These are phyloP conservation scores for Erebia ligea DNA, from an alignment of 2,888 invertebrate genomes.

Conservation along the genomic window DNA sequence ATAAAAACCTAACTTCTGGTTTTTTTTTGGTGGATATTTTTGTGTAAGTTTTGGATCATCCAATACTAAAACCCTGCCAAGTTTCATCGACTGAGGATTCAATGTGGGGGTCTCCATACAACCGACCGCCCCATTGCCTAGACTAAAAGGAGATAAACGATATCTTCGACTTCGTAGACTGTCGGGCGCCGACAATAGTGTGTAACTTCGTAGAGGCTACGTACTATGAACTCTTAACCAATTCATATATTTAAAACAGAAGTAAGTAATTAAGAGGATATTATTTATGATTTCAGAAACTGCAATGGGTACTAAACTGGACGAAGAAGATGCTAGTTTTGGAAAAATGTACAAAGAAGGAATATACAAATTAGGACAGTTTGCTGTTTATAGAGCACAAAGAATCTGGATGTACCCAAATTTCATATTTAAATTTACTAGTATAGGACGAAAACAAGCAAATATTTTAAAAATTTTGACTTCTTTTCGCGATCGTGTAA, in stretches of 20 bases:
- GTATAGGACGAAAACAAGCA: conserved; percentile 5
- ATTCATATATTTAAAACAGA: not conserved
- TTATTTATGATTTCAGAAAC: conserved; percentile 13
- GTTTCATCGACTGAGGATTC: too few relatives aligned
- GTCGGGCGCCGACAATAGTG: too few relatives aligned
- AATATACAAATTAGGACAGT: conserved; percentile 14
- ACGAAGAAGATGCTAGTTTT: not conserved
- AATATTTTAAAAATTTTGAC: not conserved
- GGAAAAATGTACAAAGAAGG: conserved; percentile 15
- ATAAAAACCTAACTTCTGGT: too few relatives aligned
- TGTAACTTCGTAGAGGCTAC: too few relatives aligned
- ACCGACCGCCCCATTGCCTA: too few relatives aligned
- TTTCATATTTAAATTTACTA: conserved; percentile 12
- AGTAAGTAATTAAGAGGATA: not conserved
- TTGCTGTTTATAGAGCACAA: conserved; percentile 2
- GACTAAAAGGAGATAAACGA: too few relatives aligned
- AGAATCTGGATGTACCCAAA: conserved; percentile 13
- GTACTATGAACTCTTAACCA: too few relatives aligned
- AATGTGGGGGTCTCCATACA: too few relatives aligned
- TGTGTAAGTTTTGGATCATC: too few relatives aligned
- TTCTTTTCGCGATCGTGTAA: conserved; percentile 13
- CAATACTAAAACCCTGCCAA: too few relatives aligned
- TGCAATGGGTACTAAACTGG: conserved; percentile 16
- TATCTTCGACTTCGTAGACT: too few relatives aligned
- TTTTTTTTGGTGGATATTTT: too few relatives aligned